Percentiles rank a stretch among this genome's conserved stretches.
Evolutionary conservation across 2,797 vertebrate genomes (phyloP).

Genomic region (Enteromius paludinosus): DNA sequence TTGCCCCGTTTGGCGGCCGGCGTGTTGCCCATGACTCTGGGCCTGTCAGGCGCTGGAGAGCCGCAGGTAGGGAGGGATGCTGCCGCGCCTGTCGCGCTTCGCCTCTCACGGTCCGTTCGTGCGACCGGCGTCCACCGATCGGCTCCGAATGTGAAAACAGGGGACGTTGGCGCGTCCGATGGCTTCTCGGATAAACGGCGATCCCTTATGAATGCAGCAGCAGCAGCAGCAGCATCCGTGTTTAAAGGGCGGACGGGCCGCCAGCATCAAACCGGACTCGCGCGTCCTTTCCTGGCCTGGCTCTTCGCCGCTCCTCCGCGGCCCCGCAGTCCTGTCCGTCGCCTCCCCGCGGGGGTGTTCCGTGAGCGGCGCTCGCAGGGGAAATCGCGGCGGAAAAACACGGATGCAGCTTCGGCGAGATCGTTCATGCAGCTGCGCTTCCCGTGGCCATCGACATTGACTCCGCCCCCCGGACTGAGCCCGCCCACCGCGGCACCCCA

Average conservation of each 20-base stretch:
- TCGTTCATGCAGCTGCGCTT: constrained; percentile 44
- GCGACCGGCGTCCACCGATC: neutral
- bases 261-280: constrained; percentile 44
- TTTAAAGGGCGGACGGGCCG: constrained; percentile 48
- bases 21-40: constrained; percentile 89
- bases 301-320: constrained; percentile 43
- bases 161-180: constrained; percentile 3
- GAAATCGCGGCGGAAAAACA: constrained; percentile 24
- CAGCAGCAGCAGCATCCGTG: constrained; percentile 28
- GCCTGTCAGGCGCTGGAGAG: constrained; percentile 69
- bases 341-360: constrained; percentile 19
- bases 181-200: neutral
- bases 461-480: constrained; percentile 57
- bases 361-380: constrained; percentile 24
- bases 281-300: constrained; percentile 43
- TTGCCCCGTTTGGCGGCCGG: constrained; percentile 90
- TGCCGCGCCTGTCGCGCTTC: constrained; percentile 61
- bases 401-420: constrained; percentile 37
- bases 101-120: constrained; percentile 26
- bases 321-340: constrained; percentile 30
- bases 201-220: constrained; percentile 32
- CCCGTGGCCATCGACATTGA: constrained; percentile 40
- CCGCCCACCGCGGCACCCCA: constrained; percentile 64
- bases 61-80: constrained; percentile 30
- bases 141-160: neutral